Conservation (phyloP, 2,113 vertebrate genomes). For the Argyrosomus japonicus region DNA sequence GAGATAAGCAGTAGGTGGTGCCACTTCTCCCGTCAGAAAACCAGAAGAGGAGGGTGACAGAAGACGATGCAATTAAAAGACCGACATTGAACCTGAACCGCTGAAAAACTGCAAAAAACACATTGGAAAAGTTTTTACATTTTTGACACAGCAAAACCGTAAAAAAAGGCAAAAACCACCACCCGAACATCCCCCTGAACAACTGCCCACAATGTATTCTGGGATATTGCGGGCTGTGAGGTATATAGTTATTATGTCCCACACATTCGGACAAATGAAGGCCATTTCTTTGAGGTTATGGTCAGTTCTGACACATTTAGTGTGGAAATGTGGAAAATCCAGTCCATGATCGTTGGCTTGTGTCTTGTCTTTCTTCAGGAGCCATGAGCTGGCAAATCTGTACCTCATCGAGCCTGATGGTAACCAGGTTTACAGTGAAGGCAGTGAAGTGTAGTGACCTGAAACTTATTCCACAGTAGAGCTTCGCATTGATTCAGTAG, state of each 20-base stretch:
- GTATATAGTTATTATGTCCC: not conserved
- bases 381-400: not conserved
- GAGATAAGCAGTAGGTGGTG: no score
- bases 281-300: not conserved
- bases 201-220: not conserved
- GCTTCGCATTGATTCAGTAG: constrained; percentile 17
- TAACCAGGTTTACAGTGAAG: not conserved
- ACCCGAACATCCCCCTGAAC: not conserved
- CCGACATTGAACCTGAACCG: no score
- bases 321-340: not conserved
- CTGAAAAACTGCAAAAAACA: no score
- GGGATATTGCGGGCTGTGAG: not conserved
- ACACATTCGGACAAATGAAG: not conserved
- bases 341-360: not conserved
- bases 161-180: no score
- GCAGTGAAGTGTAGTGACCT: constrained; percentile 21
- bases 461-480: constrained; percentile 1
- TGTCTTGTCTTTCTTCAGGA: constrained; percentile 7
- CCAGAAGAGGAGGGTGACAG: no score
- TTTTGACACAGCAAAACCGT: no score
- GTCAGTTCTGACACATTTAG: not conserved
- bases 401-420: constrained; percentile 5
- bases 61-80: no score
- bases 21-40: no score
- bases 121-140: no score